Conservation (phyloP, 2,888 invertebrate genomes). For the Nomada fabriciana region DNA sequence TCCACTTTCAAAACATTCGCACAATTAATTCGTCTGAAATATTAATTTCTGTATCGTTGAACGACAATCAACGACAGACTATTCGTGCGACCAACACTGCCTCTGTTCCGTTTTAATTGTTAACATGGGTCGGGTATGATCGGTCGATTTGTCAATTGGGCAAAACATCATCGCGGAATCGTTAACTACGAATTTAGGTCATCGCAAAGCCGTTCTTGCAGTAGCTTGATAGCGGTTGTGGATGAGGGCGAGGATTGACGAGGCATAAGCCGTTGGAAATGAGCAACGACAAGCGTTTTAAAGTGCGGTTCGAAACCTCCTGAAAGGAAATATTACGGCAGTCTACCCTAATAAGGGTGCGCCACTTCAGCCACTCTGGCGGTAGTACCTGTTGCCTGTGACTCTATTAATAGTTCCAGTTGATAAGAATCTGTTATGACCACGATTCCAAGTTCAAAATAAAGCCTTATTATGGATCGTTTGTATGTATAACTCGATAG, state of each 20-base stretch:
- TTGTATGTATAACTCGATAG: too few species aligned
- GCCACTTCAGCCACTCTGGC: conserved; percentile 49
- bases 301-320: conserved; percentile 66
- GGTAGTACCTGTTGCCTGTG: conserved; percentile 70
- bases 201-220: conserved; percentile 65
- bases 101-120: conserved; percentile 44
- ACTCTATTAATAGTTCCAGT: conserved; percentile 66
- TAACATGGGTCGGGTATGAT: conserved; percentile 16
- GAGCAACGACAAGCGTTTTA: conserved; percentile 73
- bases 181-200: conserved; percentile 76
- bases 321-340: conserved; percentile 70
- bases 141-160: conserved; percentile 71
- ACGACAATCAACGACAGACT: conserved; percentile 23
- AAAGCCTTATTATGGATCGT: too few species aligned
- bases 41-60: conserved; percentile 30
- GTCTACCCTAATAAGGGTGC: conserved; percentile 67
- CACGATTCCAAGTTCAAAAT: conserved; percentile 43
- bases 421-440: conserved; percentile 65
- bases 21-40: conserved; percentile 11
- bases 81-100: background rate
- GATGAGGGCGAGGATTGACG: conserved; percentile 64
- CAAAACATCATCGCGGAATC: conserved; percentile 67
- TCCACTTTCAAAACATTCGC: background rate
- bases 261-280: conserved; percentile 72
- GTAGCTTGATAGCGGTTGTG: conserved; percentile 41